phyloP scores from a whole-genome alignment of 2,113 vertebrate species.

The Procavia capensis region DNA sequence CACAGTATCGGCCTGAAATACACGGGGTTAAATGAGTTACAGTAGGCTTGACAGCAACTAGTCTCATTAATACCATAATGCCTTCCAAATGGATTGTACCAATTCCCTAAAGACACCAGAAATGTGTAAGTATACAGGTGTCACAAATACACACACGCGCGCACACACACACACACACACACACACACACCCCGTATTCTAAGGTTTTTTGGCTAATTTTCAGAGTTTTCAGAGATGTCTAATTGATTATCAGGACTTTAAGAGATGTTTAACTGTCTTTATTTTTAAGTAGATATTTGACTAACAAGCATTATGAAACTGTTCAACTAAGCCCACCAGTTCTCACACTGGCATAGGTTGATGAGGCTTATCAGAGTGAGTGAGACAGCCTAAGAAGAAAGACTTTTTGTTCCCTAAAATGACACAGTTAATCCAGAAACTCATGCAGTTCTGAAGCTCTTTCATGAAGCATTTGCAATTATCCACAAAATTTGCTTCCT shows the following conservation, averaged over 20 bases:
- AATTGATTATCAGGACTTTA: too few species aligned
- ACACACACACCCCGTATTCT: too few species aligned
- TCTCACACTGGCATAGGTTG: conserved; percentile 24
- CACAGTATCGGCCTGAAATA: background rate
- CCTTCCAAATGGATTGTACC: background rate
- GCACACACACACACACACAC: too few species aligned
- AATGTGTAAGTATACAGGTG: background rate
- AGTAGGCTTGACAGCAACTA: background rate
- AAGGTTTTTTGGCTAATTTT: background rate
- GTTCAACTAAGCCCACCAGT: background rate
- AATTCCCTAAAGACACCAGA: background rate
- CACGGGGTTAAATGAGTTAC: background rate
- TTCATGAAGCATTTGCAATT: conserved; percentile 68
- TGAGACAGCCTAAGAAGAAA: conserved; percentile 15
- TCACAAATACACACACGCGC: conserved; percentile 46
- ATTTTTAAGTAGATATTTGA: conserved; percentile 33
- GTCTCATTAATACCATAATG: background rate
- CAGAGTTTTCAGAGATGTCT: background rate
- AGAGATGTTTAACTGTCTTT: too few species aligned
- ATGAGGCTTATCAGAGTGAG: background rate
- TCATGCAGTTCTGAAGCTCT: conserved; percentile 15
- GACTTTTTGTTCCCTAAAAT: conserved; percentile 29
- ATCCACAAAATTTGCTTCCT: conserved; percentile 71
- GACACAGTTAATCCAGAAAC: conserved; percentile 52
- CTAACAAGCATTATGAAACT: background rate